phyloP scores from a whole-genome alignment of 2,888 invertebrate species.

The Ophion ellenae region DNA sequence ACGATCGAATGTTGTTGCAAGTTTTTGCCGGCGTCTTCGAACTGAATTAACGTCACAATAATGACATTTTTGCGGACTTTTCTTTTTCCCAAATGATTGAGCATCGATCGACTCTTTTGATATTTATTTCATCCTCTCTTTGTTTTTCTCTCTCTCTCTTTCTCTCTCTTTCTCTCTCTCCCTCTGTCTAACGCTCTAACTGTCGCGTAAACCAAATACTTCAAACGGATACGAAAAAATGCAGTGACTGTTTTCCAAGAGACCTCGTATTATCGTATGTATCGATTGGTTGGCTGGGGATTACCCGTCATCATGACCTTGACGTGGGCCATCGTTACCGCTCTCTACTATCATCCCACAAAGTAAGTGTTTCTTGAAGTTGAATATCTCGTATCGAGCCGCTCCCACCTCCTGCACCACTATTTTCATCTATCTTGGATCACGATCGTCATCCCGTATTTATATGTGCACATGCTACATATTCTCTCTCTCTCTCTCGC shows the following conservation, averaged over 20 bases:
- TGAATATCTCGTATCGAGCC: neutral
- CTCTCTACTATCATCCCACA: constrained; percentile 84
- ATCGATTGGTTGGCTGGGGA: constrained; percentile 90
- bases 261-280: constrained; percentile 87
- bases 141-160: neutral
- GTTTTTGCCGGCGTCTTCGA: no score
- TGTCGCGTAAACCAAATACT: constrained; percentile 22
- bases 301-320: constrained; percentile 88
- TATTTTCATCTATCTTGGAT: neutral
- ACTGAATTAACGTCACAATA: neutral
- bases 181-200: constrained; percentile 9
- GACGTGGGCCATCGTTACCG: constrained; percentile 89
- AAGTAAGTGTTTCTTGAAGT: constrained; percentile 77
- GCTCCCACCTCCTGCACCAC: neutral
- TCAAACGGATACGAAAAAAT: constrained; percentile 54
- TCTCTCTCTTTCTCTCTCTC: constrained; percentile 2
- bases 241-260: constrained; percentile 88
- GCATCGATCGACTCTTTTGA: constrained; percentile 2
- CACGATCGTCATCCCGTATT: neutral
- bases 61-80: neutral
- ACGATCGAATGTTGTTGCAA: neutral
- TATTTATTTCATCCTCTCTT: constrained; percentile 11
- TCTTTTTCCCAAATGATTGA: neutral
- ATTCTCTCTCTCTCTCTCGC: no score
- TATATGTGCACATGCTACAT: no score